A percentile compares a stretch with the other conserved stretches of the same genome.
phyloP scores from a whole-genome alignment of 2,797 vertebrate genomes.

The Neosilurus hyrtlii region DNA sequence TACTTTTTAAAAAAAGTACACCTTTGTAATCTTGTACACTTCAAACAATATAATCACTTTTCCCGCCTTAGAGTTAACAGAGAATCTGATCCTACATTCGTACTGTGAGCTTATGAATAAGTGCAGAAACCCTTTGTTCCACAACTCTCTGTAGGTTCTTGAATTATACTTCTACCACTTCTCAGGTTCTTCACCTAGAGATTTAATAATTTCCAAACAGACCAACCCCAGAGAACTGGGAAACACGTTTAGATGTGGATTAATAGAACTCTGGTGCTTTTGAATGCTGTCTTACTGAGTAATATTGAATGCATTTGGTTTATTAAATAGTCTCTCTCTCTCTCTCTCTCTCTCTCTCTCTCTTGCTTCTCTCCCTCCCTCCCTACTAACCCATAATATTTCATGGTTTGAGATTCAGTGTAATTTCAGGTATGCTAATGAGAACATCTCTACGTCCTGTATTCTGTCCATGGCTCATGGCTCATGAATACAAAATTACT shows the following conservation, averaged over 20 bases:
- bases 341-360: background rate
- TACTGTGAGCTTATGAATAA: conserved; percentile 9
- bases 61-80: conserved; percentile 5
- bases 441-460: conserved; percentile 26
- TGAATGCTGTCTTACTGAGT: conserved; percentile 56
- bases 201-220: conserved; percentile 56
- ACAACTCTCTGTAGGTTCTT: conserved; percentile 22
- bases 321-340: conserved; percentile 27
- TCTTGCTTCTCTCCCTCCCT: background rate
- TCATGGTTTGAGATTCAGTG: conserved; percentile 32
- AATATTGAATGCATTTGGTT: conserved; percentile 59
- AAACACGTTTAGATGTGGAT: conserved; percentile 65
- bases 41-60: conserved; percentile 10
- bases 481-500: conserved; percentile 40
- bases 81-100: conserved; percentile 36
- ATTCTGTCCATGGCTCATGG: conserved; percentile 31
- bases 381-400: conserved; percentile 17
- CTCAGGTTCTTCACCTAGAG: conserved; percentile 42
- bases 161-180: conserved; percentile 29
- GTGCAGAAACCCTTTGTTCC: background rate
- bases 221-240: conserved; percentile 57
- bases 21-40: too few species aligned
- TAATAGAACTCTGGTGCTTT: conserved; percentile 60
- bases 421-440: conserved; percentile 48
- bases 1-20: background rate